Evolutionary conservation across 2,797 vertebrate genomes (phyloP).

Genomic region (Mormyrops attenuatus): DNA sequence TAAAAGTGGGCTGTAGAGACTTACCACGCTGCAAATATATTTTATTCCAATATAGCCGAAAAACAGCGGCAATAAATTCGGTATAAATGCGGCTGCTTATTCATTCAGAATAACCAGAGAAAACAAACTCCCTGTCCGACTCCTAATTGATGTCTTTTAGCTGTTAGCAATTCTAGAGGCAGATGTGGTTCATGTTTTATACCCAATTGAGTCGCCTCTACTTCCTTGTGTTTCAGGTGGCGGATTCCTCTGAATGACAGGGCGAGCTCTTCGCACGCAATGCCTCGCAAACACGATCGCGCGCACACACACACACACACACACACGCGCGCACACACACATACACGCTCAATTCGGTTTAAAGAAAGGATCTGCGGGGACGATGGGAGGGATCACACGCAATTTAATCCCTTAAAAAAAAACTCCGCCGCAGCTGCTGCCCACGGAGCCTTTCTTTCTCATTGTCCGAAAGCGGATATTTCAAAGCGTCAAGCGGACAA

Average conservation of each 20-base stretch:
- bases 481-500: not conserved
- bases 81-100: conserved; percentile 18
- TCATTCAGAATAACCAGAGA: conserved; percentile 34
- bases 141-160: conserved; percentile 60
- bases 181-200: conserved; percentile 74
- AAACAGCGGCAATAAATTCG: conserved; percentile 49
- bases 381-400: conserved; percentile 56
- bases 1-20: conserved; percentile 29
- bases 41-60: conserved; percentile 56
- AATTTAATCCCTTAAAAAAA: conserved; percentile 33
- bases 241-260: conserved; percentile 77
- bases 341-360: conserved; percentile 28
- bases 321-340: conserved; percentile 21
- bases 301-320: conserved; percentile 23
- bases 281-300: conserved; percentile 59
- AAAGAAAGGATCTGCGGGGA: conserved; percentile 19
- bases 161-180: conserved; percentile 56
- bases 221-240: conserved; percentile 78
- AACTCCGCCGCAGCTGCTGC: conserved; percentile 14
- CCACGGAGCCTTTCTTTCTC: not conserved
- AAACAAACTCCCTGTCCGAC: conserved; percentile 36
- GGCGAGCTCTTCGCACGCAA: conserved; percentile 78
- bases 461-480: conserved; percentile 13
- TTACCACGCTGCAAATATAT: conserved; percentile 47
- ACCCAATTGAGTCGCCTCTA: conserved; percentile 68